Evolutionary conservation across 2,797 vertebrate species (phyloP), one percentile per base, ranked within the genome.

Genomic region (Anguilla anguilla): DNA sequence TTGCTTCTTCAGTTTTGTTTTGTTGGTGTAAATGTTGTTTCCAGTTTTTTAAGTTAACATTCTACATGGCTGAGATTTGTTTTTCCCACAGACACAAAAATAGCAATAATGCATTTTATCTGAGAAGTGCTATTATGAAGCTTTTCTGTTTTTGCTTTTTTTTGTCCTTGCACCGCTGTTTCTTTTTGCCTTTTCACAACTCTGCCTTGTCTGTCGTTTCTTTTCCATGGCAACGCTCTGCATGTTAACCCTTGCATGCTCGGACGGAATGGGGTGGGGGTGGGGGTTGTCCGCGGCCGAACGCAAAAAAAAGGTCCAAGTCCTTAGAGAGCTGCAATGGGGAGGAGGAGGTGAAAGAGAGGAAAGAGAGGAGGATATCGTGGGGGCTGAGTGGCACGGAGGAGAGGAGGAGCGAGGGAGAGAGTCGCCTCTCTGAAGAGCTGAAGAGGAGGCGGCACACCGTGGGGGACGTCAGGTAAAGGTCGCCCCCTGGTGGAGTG

Each of bases 361-460:
- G 95, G 93, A 96, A 94, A 88, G 95, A 96, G 59, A 95, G 94
- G 90, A 93, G 95, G 91, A 96, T 96, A 91, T 95, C 94, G 0
- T 95, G 92, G 93, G 95, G 95, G 91, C 93, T 95, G 92, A 90
- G 92, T 85, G 92, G 93, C 46, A 88, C 81, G 83, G 93, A 94
- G 91, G 93, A 95, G 90, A 95, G 93, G 85, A 94, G 93, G 90
- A 95, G 90, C 91, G 86, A 86, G 61, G 94, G 94, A 89, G 95
- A 95, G 89, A 96, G 95, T 83, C 87, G 91, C 35, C 91, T 94
- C 92, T 94, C 93, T 89, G 90, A 94, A 91, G 95, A 97, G 91
- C 93, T 96, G 90, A 96, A 95, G 88, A 95, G 93, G 92, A 92
- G 96, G 92, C 94, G 93, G 69, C 93, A 95, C 94, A 96, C 96